Conservation (phyloP, 2,797 vertebrate genomes). For the Centroberyx gerrardi region DNA sequence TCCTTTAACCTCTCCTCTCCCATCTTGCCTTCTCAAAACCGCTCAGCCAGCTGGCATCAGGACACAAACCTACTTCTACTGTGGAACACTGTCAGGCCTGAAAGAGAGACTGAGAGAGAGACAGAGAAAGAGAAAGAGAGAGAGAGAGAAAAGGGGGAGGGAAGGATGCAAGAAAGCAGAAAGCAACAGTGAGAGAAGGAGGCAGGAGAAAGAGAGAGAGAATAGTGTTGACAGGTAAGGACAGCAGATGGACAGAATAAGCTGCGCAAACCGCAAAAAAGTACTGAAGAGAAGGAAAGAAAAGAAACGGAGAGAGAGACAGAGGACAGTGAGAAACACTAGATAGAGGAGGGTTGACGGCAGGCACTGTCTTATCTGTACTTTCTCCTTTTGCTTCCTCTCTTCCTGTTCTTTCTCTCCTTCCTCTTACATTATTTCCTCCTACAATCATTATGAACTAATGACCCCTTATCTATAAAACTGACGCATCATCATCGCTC, state of each 20-base stretch:
- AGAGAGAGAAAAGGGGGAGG: conserved; percentile 38
- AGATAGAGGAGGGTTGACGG: conserved; percentile 9
- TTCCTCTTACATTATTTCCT: neutral
- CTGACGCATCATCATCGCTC: conserved; percentile 32
- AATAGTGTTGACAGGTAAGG: conserved; percentile 36
- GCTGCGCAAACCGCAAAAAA: conserved; percentile 24
- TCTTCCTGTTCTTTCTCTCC: neutral
- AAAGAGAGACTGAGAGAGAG: conserved; percentile 2
- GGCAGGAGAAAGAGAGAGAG: conserved; percentile 11
- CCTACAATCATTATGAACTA: conserved; percentile 8
- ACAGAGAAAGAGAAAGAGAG: conserved; percentile 39
- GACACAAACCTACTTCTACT: conserved; percentile 61
- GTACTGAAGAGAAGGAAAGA: conserved; percentile 13
- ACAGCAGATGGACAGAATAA: conserved; percentile 49
- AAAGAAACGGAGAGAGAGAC: conserved; percentile 5
- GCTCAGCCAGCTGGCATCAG: conserved; percentile 64
- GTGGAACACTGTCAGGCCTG: conserved; percentile 63
- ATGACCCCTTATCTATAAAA: too few relatives aligned
- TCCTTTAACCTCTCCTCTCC: conserved; percentile 65
- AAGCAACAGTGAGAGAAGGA: conserved; percentile 37
- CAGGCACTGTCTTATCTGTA: conserved; percentile 14
- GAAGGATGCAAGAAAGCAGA: conserved; percentile 29
- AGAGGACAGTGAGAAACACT: conserved; percentile 12
- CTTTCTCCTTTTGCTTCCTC: neutral
- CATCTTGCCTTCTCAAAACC: conserved; percentile 59